A percentile compares a stretch with the other conserved stretches of the same genome.
Conservation (phyloP, 2,888 invertebrate species). For the Patella ulyssiponensis region DNA sequence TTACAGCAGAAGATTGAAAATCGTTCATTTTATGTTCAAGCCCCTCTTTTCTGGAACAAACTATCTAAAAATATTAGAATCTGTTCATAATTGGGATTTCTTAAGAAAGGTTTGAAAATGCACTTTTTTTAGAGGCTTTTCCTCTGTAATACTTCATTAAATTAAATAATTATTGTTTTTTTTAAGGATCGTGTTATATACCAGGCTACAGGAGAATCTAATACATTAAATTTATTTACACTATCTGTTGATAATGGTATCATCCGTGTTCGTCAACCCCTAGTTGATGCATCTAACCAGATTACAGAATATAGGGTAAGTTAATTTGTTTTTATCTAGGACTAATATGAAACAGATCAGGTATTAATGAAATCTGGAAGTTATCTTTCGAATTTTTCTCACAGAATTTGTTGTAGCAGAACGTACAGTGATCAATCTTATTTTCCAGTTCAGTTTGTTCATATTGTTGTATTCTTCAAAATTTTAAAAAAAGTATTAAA, state of each 20-base stretch:
- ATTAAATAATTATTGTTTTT: slow-evolving; percentile 15
- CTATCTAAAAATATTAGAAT: neutral
- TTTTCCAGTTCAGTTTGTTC: no score
- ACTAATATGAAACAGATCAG: no score
- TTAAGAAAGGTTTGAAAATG: no score
- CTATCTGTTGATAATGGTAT: slow-evolving; percentile 53
- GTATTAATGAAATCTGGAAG: no score
- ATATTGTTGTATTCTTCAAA: no score
- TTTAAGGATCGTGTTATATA: slow-evolving; percentile 55
- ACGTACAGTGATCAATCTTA: no score
- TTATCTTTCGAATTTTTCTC: no score
- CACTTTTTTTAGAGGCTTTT: neutral
- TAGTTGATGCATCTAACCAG: slow-evolving; percentile 29
- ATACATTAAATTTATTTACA: slow-evolving; percentile 53
- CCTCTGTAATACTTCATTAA: neutral
- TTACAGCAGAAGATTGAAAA: neutral
- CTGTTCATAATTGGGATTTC: neutral
- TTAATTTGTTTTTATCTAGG: neutral
- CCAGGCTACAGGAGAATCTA: slow-evolving; percentile 42
- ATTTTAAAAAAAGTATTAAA: no score
- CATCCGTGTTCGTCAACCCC: slow-evolving; percentile 47
- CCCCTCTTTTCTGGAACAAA: no score
- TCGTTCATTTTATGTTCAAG: no score
- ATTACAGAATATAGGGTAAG: slow-evolving; percentile 55
- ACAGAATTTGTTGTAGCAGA: no score